A percentile compares a stretch with the other conserved stretches of the same genome.
Conservation (phyloP, 2,888 invertebrate species). For the Drosophila rellima region DNA sequence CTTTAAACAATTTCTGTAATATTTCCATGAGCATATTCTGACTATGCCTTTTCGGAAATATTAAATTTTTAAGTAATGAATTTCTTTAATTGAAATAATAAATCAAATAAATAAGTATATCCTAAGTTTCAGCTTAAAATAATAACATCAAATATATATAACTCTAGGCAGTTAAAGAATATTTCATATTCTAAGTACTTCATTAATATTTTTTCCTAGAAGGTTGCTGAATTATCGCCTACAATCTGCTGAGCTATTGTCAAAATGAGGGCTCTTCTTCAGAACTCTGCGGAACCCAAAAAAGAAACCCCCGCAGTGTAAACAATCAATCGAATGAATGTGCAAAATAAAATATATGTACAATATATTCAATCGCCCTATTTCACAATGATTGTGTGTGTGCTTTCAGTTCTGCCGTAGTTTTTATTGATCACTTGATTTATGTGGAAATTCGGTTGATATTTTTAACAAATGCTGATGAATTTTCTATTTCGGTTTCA, state of each 20-base stretch:
- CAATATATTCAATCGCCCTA: conserved; percentile 26
- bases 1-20: too few relatives aligned
- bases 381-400: conserved; percentile 49
- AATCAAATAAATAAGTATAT: too few relatives aligned
- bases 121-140: too few relatives aligned
- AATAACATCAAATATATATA: too few relatives aligned
- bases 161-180: too few relatives aligned
- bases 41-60: too few relatives aligned
- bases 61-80: too few relatives aligned
- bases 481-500: conserved; percentile 68
- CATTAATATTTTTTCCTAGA: conserved; percentile 4
- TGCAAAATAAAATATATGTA: conserved; percentile 27
- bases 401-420: conserved; percentile 9
- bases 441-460: conserved; percentile 62
- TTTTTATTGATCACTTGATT: conserved; percentile 74
- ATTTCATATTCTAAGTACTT: background rate
- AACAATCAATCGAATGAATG: conserved; percentile 50
- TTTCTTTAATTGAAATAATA: too few relatives aligned
- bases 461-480: conserved; percentile 71
- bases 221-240: conserved; percentile 12
- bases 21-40: too few relatives aligned
- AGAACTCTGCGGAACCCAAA: conserved; percentile 2
- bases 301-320: conserved; percentile 27
- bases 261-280: background rate
- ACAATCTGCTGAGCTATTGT: conserved; percentile 17